Evolutionary conservation across 2,113 vertebrate genomes (phyloP).

Genomic region (Triplophysa tibetana): DNA sequence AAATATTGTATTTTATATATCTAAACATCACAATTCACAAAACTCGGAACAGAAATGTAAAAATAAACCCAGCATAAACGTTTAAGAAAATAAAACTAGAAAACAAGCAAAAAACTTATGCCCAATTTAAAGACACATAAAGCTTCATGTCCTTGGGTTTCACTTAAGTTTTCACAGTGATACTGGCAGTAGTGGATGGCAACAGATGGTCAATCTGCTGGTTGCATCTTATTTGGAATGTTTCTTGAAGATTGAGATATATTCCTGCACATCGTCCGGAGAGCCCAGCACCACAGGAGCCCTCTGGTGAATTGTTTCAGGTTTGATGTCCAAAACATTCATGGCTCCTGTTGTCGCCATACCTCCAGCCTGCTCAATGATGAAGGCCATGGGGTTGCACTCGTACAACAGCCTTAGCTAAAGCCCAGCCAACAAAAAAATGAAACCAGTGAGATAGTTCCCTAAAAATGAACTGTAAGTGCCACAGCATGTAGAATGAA

Average conservation of each 20-base stretch:
- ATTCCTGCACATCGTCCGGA: slow-evolving; percentile 91
- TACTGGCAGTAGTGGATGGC: background rate
- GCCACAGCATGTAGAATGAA: background rate
- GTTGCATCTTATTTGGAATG: slow-evolving; percentile 74
- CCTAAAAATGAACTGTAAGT: background rate
- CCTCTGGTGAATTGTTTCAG: slow-evolving; percentile 89
- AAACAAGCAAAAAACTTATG: background rate
- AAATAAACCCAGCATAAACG: background rate
- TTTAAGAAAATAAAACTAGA: slow-evolving; percentile 7
- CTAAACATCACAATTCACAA: background rate
- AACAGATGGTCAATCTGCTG: background rate
- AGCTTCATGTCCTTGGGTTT: background rate
- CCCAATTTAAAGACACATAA: background rate
- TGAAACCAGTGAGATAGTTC: background rate
- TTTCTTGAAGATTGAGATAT: slow-evolving; percentile 85
- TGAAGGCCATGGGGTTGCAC: slow-evolving; percentile 95
- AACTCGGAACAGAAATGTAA: background rate
- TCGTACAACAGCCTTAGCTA: slow-evolving; percentile 94
- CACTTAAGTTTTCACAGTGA: background rate
- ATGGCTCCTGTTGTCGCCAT: slow-evolving; percentile 86
- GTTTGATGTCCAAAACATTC: slow-evolving; percentile 87
- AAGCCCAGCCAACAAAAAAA: slow-evolving; percentile 31
- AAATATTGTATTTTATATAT: background rate
- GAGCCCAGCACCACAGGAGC: slow-evolving; percentile 91
- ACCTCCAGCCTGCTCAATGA: slow-evolving; percentile 96